Evolutionary conservation across 2,113 vertebrate genomes (phyloP).

Genomic region (Ictalurus furcatus): DNA sequence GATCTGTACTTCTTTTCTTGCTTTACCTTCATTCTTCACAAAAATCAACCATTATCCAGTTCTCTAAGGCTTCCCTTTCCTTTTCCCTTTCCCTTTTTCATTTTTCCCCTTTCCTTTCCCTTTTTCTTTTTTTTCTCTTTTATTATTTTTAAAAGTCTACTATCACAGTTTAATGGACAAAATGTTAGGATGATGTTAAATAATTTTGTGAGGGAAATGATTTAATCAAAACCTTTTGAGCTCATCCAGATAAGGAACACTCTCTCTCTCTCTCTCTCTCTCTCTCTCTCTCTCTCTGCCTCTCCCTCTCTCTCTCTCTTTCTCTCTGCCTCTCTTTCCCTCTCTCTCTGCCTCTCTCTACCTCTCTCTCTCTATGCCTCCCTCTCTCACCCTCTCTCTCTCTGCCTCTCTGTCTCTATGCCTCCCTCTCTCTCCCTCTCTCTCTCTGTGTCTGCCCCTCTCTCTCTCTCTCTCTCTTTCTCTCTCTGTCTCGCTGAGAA

Average conservation of each 20-base stretch:
- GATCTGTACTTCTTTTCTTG: neutral
- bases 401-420: neutral
- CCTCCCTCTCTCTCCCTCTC: neutral
- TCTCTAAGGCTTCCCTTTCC: neutral
- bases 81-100: neutral
- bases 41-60: neutral
- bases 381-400: neutral
- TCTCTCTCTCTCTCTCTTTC: neutral
- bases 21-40: neutral
- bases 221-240: slow-evolving; percentile 28
- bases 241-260: slow-evolving; percentile 11
- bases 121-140: neutral
- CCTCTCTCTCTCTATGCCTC: neutral
- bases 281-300: neutral
- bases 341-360: too few species aligned
- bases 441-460: neutral
- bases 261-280: too few species aligned
- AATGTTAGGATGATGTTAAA: neutral
- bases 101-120: neutral
- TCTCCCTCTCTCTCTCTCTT: neutral
- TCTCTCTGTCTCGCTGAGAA: neutral
- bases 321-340: neutral
- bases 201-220: neutral
- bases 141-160: neutral
- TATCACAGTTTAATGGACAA: neutral